Base-by-base conservation (phyloP, 2,797 vertebrate genomes). In the Coluber constrictor region DNA sequence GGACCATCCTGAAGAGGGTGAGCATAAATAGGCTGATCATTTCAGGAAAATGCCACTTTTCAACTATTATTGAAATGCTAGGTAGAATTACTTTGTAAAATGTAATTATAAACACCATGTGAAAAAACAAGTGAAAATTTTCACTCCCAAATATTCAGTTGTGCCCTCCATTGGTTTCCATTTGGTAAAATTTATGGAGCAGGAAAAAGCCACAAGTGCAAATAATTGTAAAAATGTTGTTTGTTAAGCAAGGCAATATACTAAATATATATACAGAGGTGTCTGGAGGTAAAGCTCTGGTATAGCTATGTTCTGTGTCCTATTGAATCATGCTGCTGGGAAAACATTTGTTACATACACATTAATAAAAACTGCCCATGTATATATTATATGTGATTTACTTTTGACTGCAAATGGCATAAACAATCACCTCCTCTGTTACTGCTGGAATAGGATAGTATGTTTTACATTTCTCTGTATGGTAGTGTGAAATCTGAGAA, bases 401-500 rank as follows among this genome's bases (percentile, higher is more conserved):
- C 90, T 79, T 90, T 93, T 86, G 92, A 94, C 63, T 54, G 83
- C 90, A 56, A 0, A 2, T 90, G 92, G 51, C 29, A 92, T 27
- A 10, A 90, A 27, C 1, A 86, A 43, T 1, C 55, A 87, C 43
- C 54, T 15, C 87, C n/a, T 66, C 91, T 47, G 59, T 3, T 2
- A 10, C 5, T 18, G 43, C 37, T 32, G 88, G 74, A 0, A 0
- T 57, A 32, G 0, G 10, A 47, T 79, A 86, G 63, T 7, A 0
- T 18, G 15, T 74, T 47, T 87, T 87, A 7, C 16, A 29, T 90
- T 90, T 94, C 66, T 91, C 90, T 93, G 94, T 27, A 87, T 94
- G 90, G 90, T 25, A 91, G 86, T 92, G 63, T 66, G 91, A 88
- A 90, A 94, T 92, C 93, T 83, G 55, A 86, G 57, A 93, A 9